Evolutionary conservation across 2,888 invertebrate genomes (phyloP), one percentile per base, ranked within the genome.

Genomic region (Phengaris arion): DNA sequence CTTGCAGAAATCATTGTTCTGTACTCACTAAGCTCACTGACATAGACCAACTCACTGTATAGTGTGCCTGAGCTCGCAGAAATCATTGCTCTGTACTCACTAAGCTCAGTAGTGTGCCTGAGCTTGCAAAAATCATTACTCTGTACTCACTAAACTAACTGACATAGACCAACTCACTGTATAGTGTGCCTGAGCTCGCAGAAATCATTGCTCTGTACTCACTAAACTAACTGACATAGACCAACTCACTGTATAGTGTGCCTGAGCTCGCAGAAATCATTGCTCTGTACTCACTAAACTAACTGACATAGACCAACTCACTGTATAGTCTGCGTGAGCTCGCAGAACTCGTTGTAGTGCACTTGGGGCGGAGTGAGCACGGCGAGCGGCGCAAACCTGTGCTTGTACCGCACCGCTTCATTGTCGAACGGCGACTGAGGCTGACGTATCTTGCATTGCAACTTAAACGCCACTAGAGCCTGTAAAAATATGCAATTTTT

Each of bases 351-450:
- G 75, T 95, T 94, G 90, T 99, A 99, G 82, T 97, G 97, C 12
- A 99, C 97, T 6, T 97, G 97, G 0, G 98, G 98, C 15, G 99
- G 99, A 13, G 97, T 94, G 12, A 99, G 94, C 55, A 96, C 96
- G 15, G 96, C 96, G 84, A 99, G 98, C 0, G 99, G 98, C 7
- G 97, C 96, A 93, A 99, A 98, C 74, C 99, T 95, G 83, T 99
- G 98, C 85, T 98, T 98, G 88, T 98, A 99, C 64, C 99, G 96
- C 6, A 99, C 98, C 83, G 97, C 96, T 86, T 99, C 98, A 85
- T 96, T 97, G 90, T 99, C 98, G 90, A 98, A 99, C 87, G 97
- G 96, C 6, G 96, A 96, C 85, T 97, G 95, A 0, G 98, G 98
- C 86, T 97, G 95, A 0, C 95, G 94, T 81, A 99, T 95, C 88